Conservation (phyloP, 2,888 invertebrate genomes). For the Monoplex corrugatus region DNA sequence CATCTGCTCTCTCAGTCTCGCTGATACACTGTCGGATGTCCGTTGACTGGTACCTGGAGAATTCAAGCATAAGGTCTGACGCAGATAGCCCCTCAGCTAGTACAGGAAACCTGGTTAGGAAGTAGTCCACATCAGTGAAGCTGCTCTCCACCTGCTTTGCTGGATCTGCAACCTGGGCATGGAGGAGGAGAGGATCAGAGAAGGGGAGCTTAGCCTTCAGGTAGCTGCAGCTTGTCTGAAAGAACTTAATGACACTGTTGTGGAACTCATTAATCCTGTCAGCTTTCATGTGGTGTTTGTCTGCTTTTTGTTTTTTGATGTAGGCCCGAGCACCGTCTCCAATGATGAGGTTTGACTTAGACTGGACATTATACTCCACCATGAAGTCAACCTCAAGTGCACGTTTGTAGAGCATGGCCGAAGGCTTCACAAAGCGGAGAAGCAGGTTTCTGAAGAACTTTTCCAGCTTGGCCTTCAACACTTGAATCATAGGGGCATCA, state of each 20-base stretch:
- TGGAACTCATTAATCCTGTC: constrained; percentile 45
- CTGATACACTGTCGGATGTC: too few species aligned
- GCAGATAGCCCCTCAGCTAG: too few species aligned
- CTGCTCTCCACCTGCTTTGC: not conserved
- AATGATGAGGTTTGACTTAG: constrained; percentile 4
- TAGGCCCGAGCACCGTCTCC: constrained; percentile 6
- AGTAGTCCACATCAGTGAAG: constrained; percentile 19
- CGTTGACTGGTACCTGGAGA: too few species aligned
- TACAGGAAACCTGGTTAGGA: constrained; percentile 10
- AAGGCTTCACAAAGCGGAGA: constrained; percentile 51
- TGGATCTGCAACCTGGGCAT: constrained; percentile 44
- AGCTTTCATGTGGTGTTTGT: not conserved
- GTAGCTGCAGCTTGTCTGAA: constrained; percentile 28
- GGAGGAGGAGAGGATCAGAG: constrained; percentile 43
- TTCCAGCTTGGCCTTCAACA: not conserved
- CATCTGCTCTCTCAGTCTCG: too few species aligned
- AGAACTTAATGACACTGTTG: constrained; percentile 40
- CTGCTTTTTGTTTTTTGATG: too few species aligned
- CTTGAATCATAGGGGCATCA: constrained; percentile 46
- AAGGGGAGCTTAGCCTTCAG: constrained; percentile 49
- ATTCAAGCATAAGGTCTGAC: too few species aligned
- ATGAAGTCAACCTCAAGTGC: constrained; percentile 45
- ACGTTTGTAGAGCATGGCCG: constrained; percentile 27
- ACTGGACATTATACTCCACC: not conserved
- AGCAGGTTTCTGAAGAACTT: constrained; percentile 14